phyloP scores from a whole-genome alignment of 2,888 invertebrate species.

The Elmis aenea region DNA sequence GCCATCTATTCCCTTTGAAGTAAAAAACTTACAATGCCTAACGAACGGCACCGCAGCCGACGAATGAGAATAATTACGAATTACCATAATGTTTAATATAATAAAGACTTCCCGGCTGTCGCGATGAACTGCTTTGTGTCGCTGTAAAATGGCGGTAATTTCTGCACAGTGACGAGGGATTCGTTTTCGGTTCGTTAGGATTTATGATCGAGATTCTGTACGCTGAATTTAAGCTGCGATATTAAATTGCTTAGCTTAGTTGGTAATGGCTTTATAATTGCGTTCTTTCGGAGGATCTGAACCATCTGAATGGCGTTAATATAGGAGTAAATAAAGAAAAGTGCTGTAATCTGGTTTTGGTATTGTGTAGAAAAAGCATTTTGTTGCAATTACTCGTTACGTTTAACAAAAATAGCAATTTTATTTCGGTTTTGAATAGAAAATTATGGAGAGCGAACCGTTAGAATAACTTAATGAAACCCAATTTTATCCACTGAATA shows the following conservation, averaged over 20 bases:
- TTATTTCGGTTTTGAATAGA: too few relatives aligned
- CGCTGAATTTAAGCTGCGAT: conserved; percentile 31
- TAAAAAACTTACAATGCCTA: conserved; percentile 24
- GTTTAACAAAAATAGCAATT: too few relatives aligned
- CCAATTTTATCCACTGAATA: too few relatives aligned
- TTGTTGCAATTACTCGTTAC: too few relatives aligned
- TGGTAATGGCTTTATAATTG: conserved; percentile 38
- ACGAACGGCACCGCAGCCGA: conserved; percentile 25
- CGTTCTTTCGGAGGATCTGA: conserved; percentile 32
- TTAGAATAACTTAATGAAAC: too few relatives aligned
- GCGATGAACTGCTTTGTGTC: conserved; percentile 34
- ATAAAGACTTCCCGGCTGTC: conserved; percentile 37
- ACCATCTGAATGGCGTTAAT: too few relatives aligned
- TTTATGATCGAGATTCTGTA: conserved; percentile 35
- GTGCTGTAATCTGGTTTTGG: too few relatives aligned
- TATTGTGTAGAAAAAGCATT: too few relatives aligned
- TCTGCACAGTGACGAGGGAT: conserved; percentile 30
- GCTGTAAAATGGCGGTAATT: conserved; percentile 42
- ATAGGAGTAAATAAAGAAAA: too few relatives aligned
- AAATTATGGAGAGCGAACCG: too few relatives aligned
- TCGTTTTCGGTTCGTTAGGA: conserved; percentile 40
- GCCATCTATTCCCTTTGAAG: conserved; percentile 24
- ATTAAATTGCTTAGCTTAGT: conserved; percentile 36
- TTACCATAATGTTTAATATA: conserved; percentile 42
- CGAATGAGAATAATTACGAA: conserved; percentile 38